Base-by-base conservation (phyloP, 1,140 invertebrate species). In the Bombus soroeensis region DNA sequence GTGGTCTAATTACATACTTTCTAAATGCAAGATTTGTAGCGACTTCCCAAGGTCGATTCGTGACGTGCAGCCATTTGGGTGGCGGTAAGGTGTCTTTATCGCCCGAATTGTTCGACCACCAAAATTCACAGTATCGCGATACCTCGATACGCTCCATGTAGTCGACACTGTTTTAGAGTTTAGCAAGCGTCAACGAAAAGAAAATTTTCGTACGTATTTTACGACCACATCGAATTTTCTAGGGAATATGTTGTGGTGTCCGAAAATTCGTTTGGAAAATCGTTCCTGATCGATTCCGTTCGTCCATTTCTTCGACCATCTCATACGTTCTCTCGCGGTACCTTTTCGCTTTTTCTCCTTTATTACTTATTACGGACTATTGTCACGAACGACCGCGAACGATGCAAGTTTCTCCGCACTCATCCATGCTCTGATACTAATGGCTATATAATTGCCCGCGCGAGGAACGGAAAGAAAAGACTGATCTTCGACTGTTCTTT, bases 41-140 rank as follows among this genome's bases (percentile, higher is more conserved):
- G 25, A 57, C 62, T 88, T 62, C 66, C 68, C 37, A 81, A 68
- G 15, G 41, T 87, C 89, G 85, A 89, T 90, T 87, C 73, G 87
- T 90, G 87, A 87, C 87, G 85, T 43, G 39, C 71, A 66, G 83
- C 71, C 70, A 43, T 74, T 32, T 25, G 18, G 76, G 39, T 15
- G 57, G 28, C 57, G 25, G 57, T 13, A 59, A 59, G 66, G 34
- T 59, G 57, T 71, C 22, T 9, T 25, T 41, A 13, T 59, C 64
- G 62, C 6, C 47, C 64, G 73, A 73, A 47, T 74, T 13, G 6
- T 13, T 32, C 80, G 70, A 64, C 39, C 53, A 41, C 28, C n/a
- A 22, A 53, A 53, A 41, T 41, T n/a, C 25, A 43, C 78, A 41
- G n/a, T 41, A 34, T 39, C 68, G 79, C 37, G 68, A 41, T 59